Evolutionary conservation across 2,797 vertebrate species (phyloP).

Genomic region (Dallia pectoralis): DNA sequence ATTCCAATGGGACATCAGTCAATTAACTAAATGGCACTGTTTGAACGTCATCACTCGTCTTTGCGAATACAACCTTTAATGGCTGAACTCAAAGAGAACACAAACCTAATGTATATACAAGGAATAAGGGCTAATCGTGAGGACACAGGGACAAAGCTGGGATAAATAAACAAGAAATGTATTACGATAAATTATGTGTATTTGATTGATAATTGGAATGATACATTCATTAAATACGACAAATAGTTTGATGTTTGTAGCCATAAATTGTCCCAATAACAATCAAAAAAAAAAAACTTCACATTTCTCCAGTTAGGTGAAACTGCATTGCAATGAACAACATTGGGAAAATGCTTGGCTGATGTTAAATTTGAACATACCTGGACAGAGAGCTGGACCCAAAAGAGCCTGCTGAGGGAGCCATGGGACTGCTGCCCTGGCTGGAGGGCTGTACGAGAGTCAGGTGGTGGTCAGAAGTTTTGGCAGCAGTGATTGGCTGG

Average conservation of each 20-base stretch:
- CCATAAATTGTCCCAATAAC: too few relatives aligned
- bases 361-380: conserved; percentile 73
- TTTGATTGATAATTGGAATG: too few relatives aligned
- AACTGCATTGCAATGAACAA: too few relatives aligned
- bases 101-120: not conserved
- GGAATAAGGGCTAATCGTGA: not conserved
- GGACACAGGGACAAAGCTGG: not conserved
- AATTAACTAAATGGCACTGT: not conserved
- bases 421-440: conserved; percentile 90
- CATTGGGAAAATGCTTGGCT: too few relatives aligned
- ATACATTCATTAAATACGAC: too few relatives aligned
- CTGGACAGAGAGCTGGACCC: conserved; percentile 93
- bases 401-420: conserved; percentile 86
- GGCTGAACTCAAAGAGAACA: not conserved
- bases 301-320: too few relatives aligned
- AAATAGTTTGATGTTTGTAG: too few relatives aligned
- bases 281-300: too few relatives aligned
- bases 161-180: too few relatives aligned
- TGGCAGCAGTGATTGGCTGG: conserved; percentile 91
- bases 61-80: not conserved
- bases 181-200: too few relatives aligned
- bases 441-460: conserved; percentile 83
- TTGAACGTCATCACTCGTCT: not conserved
- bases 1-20: not conserved
- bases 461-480: conserved; percentile 88